Evolutionary conservation across 2,113 vertebrate genomes (phyloP), one percentile per base, ranked within the genome.

Genomic region (Apus apus): DNA sequence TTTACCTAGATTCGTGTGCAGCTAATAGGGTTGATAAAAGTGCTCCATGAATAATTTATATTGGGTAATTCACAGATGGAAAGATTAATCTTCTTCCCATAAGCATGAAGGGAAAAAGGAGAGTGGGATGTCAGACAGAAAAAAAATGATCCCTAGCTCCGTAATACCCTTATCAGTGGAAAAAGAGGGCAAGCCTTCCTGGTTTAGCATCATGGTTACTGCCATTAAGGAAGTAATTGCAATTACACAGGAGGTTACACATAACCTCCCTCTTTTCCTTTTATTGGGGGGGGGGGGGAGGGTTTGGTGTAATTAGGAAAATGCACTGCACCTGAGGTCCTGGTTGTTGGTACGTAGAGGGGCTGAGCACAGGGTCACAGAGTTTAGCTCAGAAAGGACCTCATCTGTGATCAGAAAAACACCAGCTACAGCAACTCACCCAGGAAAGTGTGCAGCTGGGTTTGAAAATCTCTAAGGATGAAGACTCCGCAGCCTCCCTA

Each of bases 11-110:
- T 94, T 90, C 58, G 22, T 97, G 87, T 87, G 89, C 88, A 72
- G 68, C 90, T 97, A 97, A 97, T 96, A 95, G 93, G 92, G 79
- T 84, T 96, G 96, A 97, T 95, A 93, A 96, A 96, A 97, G 92
- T 89, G 79, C 74, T 89, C 50, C 21, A 95, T 96, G 96, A 96
- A 97, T 97, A 95, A 97, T 97, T 89, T 89, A 96, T 96, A 29
- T 57, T 53, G 58, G 25, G 64, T 94, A 93, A 89, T 95, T 94
- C 67, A 66, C 82, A 86, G 89, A 96, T 70, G 89, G 95, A 92
- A 89, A 91, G 92, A 96, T 94, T 94, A 73, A 94, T 94, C 87
- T 92, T 92, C 80, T 87, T 95, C 87, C 84, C 62, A 89, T 46
- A 68, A 95, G 90, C 76, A 89, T 38, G 91, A 92, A 87, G 27